Percentiles rank a stretch among this genome's conserved stretches.
Conservation (phyloP, 2,113 vertebrate genomes). For the Pelvicachromis taeniatus region DNA sequence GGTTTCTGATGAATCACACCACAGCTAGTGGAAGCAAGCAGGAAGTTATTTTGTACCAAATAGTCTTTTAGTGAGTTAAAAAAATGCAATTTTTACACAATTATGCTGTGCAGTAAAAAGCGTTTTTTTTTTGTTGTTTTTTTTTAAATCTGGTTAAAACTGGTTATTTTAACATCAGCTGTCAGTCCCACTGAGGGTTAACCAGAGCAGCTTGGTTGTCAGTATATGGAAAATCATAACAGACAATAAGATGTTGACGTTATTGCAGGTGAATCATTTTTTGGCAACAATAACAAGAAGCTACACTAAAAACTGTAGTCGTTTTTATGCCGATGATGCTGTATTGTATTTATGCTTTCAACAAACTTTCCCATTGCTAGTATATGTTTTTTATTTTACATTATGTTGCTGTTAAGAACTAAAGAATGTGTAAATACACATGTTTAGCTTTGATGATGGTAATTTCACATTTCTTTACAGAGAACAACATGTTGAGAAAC, state of each 20-base stretch:
- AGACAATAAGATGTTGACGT: not conserved
- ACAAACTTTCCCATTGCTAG: not conserved
- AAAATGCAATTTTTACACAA: too few species aligned
- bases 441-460: not conserved
- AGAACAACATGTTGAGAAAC: not conserved
- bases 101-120: too few species aligned
- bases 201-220: not conserved
- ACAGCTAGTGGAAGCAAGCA: constrained; percentile 3
- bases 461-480: not conserved
- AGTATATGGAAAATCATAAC: not conserved
- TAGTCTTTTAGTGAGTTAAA: not conserved
- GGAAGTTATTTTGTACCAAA: not conserved
- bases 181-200: not conserved
- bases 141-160: too few species aligned
- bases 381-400: not conserved
- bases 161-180: too few species aligned
- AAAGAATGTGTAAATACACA: not conserved
- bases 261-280: not conserved
- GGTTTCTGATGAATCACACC: constrained; percentile 11
- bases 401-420: not conserved
- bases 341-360: not conserved
- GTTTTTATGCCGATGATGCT: too few species aligned
- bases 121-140: too few species aligned
- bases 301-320: not conserved
- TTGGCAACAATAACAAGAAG: not conserved